Base-by-base conservation (phyloP, 2,113 vertebrate genomes). In the Pyxicephalus adspersus region DNA sequence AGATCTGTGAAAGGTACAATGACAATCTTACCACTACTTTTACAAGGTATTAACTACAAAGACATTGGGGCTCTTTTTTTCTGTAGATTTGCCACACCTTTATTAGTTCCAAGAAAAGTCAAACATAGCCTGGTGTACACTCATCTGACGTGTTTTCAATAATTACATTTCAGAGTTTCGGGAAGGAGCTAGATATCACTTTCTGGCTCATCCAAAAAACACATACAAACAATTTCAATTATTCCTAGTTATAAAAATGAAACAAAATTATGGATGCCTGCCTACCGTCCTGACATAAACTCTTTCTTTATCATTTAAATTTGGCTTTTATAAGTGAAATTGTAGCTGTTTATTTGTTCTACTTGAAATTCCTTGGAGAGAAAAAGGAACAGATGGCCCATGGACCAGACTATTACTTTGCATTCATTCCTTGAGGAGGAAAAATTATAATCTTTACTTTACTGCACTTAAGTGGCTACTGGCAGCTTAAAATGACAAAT, bases 311-410 rank as follows among this genome's bases (percentile, higher is more conserved):
- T 50, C 25, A 79, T 68, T 68, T 34, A 50, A 58, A 70, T 60
- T 55, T 79, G 77, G 64, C 26, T 54, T 23, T 25, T n/a, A 79
- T 68, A 38, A 79, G 60, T 26, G 45, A 79, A 68, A 79, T 79
- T 68, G 31, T 60, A 28, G 23, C n/a, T 67, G 76, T 79, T 79
- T 79, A 67, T 78, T 78, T 66, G 20, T 60, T 38, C 54, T 9
- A 23, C 22, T 79, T 79, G 5, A 60, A 50, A 79, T 38, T 60
- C 34, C 19, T 54, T 60, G 51, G 31, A 79, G 26, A 28, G 28
- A 79, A 68, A 20, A 38, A 57, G 58, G 31, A 68, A 25, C 64
- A 68, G 64, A 68, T 79, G 75, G 63, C 34, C 22, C 22, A 60
- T 31, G 34, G 0, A 26, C 18, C 2, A 29, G 54, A 60, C 11